Evolutionary conservation across 2,113 vertebrate species (phyloP).

Genomic region (Saguinus midas): DNA sequence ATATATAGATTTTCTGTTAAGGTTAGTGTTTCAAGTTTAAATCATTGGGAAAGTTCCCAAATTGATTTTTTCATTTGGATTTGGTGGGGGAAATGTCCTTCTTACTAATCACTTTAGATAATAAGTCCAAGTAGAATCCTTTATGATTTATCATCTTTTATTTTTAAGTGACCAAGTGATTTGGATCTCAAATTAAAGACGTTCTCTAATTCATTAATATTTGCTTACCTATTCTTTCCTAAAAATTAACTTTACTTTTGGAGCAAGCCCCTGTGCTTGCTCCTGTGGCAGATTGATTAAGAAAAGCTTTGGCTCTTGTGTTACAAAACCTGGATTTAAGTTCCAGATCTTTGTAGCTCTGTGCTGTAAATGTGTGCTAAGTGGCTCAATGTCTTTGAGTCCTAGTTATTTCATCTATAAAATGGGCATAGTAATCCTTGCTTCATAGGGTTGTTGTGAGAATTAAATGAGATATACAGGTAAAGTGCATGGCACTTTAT

Average conservation of each 20-base stretch:
- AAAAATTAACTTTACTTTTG: conserved; percentile 49
- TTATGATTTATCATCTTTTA: conserved; percentile 55
- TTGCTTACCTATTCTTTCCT: conserved; percentile 34
- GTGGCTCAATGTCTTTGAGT: not conserved
- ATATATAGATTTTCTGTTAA: conserved; percentile 53
- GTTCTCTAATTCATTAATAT: conserved; percentile 48
- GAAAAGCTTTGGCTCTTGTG: not conserved
- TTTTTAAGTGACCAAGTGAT: conserved; percentile 36
- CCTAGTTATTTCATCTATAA: conserved; percentile 12
- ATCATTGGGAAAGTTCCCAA: conserved; percentile 50
- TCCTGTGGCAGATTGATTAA: not conserved
- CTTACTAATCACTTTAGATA: conserved; percentile 61
- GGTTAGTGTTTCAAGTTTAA: conserved; percentile 56
- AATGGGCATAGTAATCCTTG: not conserved
- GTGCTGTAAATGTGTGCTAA: not conserved
- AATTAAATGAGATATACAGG: not conserved
- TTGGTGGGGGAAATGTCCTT: conserved; percentile 29
- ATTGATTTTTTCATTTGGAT: conserved; percentile 61
- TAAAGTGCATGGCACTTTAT: not conserved
- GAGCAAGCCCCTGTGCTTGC: not conserved
- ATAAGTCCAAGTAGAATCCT: conserved; percentile 49
- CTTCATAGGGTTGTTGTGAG: not conserved
- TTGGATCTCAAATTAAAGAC: conserved; percentile 42
- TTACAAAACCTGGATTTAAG: conserved; percentile 1
- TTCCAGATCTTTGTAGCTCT: not conserved